These are phyloP conservation scores for Zaprionus lineosus DNA, from an alignment of 2,888 invertebrate genomes.

Conservation along the genomic window DNA sequence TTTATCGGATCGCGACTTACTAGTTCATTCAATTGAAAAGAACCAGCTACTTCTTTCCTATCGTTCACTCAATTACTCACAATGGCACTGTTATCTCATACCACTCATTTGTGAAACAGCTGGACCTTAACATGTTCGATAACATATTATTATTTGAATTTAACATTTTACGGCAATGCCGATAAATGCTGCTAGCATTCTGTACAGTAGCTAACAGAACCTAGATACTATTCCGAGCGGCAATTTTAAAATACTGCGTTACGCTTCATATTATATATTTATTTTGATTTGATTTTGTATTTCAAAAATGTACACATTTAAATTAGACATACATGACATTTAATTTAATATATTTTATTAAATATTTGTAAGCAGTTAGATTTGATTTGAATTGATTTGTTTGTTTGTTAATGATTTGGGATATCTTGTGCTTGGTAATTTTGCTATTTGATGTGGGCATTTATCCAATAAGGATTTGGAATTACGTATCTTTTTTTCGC, in stretches of 20 bases:
- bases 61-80: too few species aligned
- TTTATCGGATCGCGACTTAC: constrained; percentile 14
- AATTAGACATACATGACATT: constrained; percentile 74
- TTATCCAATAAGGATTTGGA: constrained; percentile 4
- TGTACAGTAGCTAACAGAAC: too few species aligned
- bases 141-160: too few species aligned
- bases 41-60: not conserved
- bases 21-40: constrained; percentile 13
- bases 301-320: constrained; percentile 72
- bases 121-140: not conserved
- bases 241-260: too few species aligned
- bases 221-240: too few species aligned
- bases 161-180: too few species aligned
- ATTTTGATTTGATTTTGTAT: constrained; percentile 73
- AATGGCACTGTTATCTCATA: too few species aligned
- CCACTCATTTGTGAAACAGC: not conserved
- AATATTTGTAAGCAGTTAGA: constrained; percentile 47
- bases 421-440: constrained; percentile 36
- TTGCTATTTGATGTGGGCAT: constrained; percentile 36
- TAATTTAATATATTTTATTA: constrained; percentile 50
- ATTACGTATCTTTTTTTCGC: constrained; percentile 61
- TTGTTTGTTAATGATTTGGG: constrained; percentile 18
- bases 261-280: constrained; percentile 38
- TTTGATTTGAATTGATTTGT: constrained; percentile 28
- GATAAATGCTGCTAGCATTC: too few species aligned